Base-by-base conservation (phyloP, 2,888 invertebrate species). In the Clistopyga incitator region DNA sequence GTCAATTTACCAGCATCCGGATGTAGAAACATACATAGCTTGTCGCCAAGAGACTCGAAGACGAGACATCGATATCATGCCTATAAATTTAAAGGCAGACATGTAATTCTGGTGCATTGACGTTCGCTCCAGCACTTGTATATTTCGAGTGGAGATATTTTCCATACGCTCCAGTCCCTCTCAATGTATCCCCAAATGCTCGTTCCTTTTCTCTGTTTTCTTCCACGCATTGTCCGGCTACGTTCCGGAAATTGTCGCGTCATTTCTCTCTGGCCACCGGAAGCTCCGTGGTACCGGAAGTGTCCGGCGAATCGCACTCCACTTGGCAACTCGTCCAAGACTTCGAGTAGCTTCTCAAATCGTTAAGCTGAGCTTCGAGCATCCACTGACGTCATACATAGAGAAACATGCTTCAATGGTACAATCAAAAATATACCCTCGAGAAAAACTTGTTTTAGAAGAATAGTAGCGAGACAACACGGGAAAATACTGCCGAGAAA, bases 211-310 rank as follows among this genome's bases (percentile, higher is more conserved):
- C 38, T 54, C 11, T 18, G n/a, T 18, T 18, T 56, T 71, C 20
- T 52, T 71, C 42, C 42, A 20, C 18, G 23, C 38, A 52, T 54
- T 52, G 25, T 71, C 38, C 54, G 38, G 13, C 20, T 25, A 56
- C 42, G 34, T 52, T 38, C 38, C 59, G 78, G 78, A 70, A 70
- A 78, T 61, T 68, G 70, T 34, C 50, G 78, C 61, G 50, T 34
- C 15, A 13, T 25, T 50, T 50, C 50, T 29, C 34, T 70, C 18
- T 38, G 34, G 47, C 15, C 56, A 23, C 38, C 64, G 29, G 47
- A 70, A 68, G 38, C 23, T 13, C 18, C 54, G 23, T 52, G 67
- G 45, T 76, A 67, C 78, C 78, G 56, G 18, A 77, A 77, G 6
- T 13, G 23, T 15, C 47, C 18, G 34, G 50, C 34, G 38, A 34